Base-by-base conservation (phyloP, 2,888 invertebrate genomes). In the Eudasyphora cyanicolor region DNA sequence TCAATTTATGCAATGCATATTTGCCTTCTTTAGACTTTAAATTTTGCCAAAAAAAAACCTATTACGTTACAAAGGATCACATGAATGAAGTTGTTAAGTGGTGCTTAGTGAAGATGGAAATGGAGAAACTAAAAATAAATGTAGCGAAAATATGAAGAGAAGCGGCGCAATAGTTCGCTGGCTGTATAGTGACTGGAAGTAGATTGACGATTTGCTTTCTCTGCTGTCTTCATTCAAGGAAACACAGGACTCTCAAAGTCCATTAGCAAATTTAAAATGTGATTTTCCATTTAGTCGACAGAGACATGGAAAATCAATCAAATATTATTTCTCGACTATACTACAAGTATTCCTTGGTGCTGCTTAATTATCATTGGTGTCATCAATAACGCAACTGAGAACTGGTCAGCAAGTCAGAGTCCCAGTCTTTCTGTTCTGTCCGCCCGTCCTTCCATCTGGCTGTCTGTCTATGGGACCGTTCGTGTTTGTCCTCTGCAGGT, bases 1-100 rank as follows among this genome's bases (percentile, higher is more conserved):
- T 62, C 38, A 74, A 76, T 51, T 51, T 8, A 79, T 69, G 32
- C 69, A 32, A 75, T 79, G 29, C 45, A 79, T 82, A 75, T 64
- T 69, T 76, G 69, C 62, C 35, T 64, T 32, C 27, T 21, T 10
- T 76, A 83, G 62, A 62, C 74, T n/a, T n/a, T n/a, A 80, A 76
- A 76, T 57, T 76, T 54, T 21, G 0, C 51, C 8, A 10, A 19
- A 54, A n/a, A n/a, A 54, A 38, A 38, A 38, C 54, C n/a, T 54
- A 38, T 57, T 54, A 54, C 10, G 19, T 21, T 2, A 24, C 19
- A 45, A 42, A 38, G 12, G n/a, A 54, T 14, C 14, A 32, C 57
- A 29, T 24, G 12, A 78, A 77, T 78, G 62, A 80, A 83, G 83
- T 83, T 80, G 77, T 78, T 71, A 78, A 62, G 80, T 80, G 75